Base-by-base conservation (phyloP, 2,888 invertebrate genomes). In the Polyommatus iphigenia region DNA sequence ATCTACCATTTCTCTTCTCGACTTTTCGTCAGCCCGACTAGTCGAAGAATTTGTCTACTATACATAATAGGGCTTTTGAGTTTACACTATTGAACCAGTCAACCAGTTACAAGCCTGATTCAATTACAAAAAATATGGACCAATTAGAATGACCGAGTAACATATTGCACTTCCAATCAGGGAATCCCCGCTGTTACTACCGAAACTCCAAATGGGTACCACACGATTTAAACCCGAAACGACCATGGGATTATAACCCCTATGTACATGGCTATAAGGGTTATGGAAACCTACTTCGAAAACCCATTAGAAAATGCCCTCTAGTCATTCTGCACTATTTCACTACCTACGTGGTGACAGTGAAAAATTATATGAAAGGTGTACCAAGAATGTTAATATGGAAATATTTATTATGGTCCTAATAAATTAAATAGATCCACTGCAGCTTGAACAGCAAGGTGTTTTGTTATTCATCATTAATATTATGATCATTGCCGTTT, bases 81-180 rank as follows among this genome's bases (percentile, higher is more conserved):
- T 41, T 41, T 10, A 41, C 2, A 41, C 41, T 10, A 8, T 41
- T 41, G 8, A 41, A 41, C 8, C 2, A 41, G 41, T 2, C 10
- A 18, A 57, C n/a, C 29, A 32, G 6, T 29, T 7, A 67, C 6
- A 62, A 5, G 6, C 15, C 18, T 67, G 67, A 67, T 32, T 67
- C 29, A 67, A 29, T 67, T 67, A 67, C 67, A 67, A 67, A 32
- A 67, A 67, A 18, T 67, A 32, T 67, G 15, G 67, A 46, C 46
- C 73, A 73, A 20, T 73, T 73, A 73, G 41, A n/a, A 13, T 73
- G 73, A 20, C 73, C 46, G 41, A 46, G 84, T 92, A 91, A 93
- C 90, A 89, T 93, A 94, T 93, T 89, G 92, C 90, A 85, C 88
- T 88, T 86, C 93, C 93, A 94, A 94, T 94, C 93, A 93, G 90